Evolutionary conservation across 2,113 vertebrate genomes (phyloP).

Genomic region (Forbesichthys agassizii): DNA sequence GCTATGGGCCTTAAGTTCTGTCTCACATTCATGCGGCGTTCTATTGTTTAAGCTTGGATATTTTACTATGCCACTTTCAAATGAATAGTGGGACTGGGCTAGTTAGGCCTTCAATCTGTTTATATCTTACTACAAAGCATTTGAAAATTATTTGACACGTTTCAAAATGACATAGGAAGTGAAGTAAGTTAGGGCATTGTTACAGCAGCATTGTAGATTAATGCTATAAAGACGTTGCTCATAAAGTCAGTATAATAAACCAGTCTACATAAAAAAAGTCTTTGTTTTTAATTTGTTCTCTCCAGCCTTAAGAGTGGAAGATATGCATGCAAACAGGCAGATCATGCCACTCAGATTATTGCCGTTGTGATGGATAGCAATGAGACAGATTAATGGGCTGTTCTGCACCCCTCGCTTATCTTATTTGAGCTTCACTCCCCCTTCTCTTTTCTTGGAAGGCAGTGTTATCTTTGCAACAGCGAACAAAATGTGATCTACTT

Average conservation of each 20-base stretch:
- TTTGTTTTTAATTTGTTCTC: slow-evolving; percentile 22
- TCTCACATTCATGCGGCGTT: not conserved
- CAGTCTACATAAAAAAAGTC: not conserved
- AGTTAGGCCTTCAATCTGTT: not conserved
- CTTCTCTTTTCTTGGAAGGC: slow-evolving; percentile 64
- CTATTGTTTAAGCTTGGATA: not conserved
- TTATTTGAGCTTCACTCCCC: slow-evolving; percentile 67
- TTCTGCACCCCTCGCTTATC: slow-evolving; percentile 67
- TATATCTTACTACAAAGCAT: too few species aligned
- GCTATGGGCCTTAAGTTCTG: slow-evolving; percentile 2
- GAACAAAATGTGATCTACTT: slow-evolving; percentile 66
- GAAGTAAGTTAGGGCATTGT: too few species aligned
- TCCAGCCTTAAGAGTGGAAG: slow-evolving; percentile 21
- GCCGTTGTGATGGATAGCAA: slow-evolving; percentile 68
- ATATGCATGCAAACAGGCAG: slow-evolving; percentile 30
- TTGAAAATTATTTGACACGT: too few species aligned
- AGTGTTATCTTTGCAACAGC: slow-evolving; percentile 56
- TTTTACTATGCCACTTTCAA: not conserved
- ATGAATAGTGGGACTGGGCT: not conserved
- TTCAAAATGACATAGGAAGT: too few species aligned
- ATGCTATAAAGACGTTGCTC: not conserved
- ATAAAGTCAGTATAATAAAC: not conserved
- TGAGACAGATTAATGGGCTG: slow-evolving; percentile 71
- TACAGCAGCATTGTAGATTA: not conserved
- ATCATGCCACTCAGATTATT: slow-evolving; percentile 49